Conservation (phyloP, 2,888 invertebrate species). For the Agrypnus murinus region DNA sequence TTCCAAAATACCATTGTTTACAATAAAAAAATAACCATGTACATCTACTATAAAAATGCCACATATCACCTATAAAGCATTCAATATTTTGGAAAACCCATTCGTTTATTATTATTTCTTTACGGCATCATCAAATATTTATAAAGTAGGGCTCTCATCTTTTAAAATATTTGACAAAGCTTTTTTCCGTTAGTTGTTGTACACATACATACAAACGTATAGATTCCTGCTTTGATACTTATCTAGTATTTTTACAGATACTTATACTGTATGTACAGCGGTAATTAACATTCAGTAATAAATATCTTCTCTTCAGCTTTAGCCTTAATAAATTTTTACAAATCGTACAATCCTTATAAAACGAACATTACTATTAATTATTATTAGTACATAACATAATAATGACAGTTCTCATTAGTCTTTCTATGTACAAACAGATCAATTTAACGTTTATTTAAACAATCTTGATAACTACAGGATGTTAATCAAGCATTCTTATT, state of each 20-base stretch:
- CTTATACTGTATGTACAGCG: conserved; percentile 14
- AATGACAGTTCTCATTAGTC: too few species aligned
- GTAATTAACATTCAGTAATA: conserved; percentile 20
- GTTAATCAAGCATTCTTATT: too few species aligned
- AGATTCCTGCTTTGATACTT: conserved; percentile 18
- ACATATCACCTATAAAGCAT: conserved; percentile 2
- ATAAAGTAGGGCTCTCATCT: conserved; percentile 66
- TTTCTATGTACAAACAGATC: too few species aligned
- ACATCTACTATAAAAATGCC: conserved; percentile 13
- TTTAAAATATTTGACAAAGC: conserved; percentile 62
- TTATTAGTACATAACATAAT: too few species aligned
- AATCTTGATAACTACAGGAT: too few species aligned
- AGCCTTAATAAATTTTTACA: conserved; percentile 16
- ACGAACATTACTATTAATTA: not conserved
- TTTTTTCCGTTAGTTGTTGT: conserved; percentile 35
- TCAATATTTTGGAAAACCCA: conserved; percentile 8
- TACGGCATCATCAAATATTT: conserved; percentile 57
- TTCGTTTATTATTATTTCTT: too few species aligned
- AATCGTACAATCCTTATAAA: conserved; percentile 15
- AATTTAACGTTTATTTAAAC: too few species aligned
- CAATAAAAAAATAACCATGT: too few species aligned
- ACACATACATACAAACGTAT: not conserved
- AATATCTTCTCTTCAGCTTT: conserved; percentile 2
- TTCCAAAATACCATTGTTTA: conserved; percentile 6
- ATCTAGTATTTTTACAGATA: conserved; percentile 7